A percentile compares a stretch with the other conserved stretches of the same genome.
These are phyloP conservation scores for Acipenser oxyrinchus DNA, from an alignment of 2,797 vertebrate species.

Conservation along the genomic window DNA sequence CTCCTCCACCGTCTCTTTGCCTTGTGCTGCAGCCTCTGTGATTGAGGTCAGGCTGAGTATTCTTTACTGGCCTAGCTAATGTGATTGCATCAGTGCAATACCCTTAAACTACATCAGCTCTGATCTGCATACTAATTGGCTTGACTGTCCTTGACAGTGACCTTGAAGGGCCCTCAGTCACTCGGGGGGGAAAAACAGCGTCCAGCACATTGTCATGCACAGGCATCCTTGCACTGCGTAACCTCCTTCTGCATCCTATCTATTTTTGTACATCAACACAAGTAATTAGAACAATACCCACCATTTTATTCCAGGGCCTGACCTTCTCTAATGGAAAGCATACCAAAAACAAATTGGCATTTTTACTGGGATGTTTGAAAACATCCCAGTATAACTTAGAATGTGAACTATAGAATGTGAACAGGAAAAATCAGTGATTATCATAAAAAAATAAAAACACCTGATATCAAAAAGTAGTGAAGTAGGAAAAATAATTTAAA, in stretches of 20 bases:
- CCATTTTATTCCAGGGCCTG: conserved; percentile 60
- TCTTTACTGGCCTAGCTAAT: conserved; percentile 84
- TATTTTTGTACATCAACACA: conserved; percentile 65
- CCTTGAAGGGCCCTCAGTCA: conserved; percentile 70
- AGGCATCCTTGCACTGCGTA: conserved; percentile 53
- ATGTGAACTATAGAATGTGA: no score
- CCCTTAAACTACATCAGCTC: conserved; percentile 80
- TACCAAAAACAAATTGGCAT: conserved; percentile 58
- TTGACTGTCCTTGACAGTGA: conserved; percentile 76
- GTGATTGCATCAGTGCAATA: conserved; percentile 93
- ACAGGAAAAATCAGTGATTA: no score
- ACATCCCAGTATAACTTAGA: no score
- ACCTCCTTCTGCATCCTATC: conserved; percentile 40
- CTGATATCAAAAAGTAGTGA: no score
- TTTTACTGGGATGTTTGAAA: no score
- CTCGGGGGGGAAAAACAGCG: conserved; percentile 70
- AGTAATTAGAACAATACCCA: conserved; percentile 65
- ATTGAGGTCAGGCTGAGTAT: conserved; percentile 81
- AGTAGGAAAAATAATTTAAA: no score
- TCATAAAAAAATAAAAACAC: no score
- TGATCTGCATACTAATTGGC: conserved; percentile 96
- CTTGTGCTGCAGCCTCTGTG: conserved; percentile 56
- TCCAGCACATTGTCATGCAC: conserved; percentile 75
- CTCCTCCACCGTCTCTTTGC: conserved; percentile 31
- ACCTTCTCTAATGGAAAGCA: conserved; percentile 59